Evolutionary conservation across 2,797 vertebrate species (phyloP), one percentile per base, ranked within the genome.

Genomic region (Falco berigora): DNA sequence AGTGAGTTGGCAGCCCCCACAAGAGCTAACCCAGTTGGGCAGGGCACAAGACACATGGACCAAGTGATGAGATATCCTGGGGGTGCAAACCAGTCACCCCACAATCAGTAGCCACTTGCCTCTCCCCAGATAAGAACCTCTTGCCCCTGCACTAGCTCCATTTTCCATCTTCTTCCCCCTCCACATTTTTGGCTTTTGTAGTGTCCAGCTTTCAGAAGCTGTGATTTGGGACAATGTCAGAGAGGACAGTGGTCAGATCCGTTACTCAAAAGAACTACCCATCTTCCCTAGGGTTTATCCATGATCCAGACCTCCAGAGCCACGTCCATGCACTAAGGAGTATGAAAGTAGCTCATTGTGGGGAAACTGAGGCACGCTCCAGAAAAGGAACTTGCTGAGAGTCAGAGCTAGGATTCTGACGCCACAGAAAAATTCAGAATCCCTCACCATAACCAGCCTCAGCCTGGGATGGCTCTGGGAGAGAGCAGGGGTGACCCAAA

Each of bases 351-450:
- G 27, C 16, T 18, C 22, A 5, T 10, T 73, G 40, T 32, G 32
- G 46, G 55, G 42, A 55, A 92, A 34, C 14, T 53, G 72, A 85
- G 81, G 56, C 27, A 85, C 27, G 7, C 17, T 38, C 30, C 36
- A 23, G 18, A 50, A 53, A 50, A 68, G 11, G 47, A 83, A 15
- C 9, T 71, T 67, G 16, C 15, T 5, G 4, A 38, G 63, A 28
- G 8, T 28, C 47, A 96, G 96, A 98, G 88, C 87, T 95, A 27
- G 47, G 68, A 73, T 28, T 52, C 68, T 34, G n/a, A 71, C 3
- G 38, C 87, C 44, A 56, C 40, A 40, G 64, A 72, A 32, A 28
- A 13, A 34, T 79, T 73, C 62, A 47, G 53, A 91, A 47, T 80
- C 40, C 14, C n/a, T 32, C 27, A 34, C 14, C 25, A 11, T 12